Base-by-base conservation (phyloP, 2,888 invertebrate genomes). In the Amphimallon solstitiale region DNA sequence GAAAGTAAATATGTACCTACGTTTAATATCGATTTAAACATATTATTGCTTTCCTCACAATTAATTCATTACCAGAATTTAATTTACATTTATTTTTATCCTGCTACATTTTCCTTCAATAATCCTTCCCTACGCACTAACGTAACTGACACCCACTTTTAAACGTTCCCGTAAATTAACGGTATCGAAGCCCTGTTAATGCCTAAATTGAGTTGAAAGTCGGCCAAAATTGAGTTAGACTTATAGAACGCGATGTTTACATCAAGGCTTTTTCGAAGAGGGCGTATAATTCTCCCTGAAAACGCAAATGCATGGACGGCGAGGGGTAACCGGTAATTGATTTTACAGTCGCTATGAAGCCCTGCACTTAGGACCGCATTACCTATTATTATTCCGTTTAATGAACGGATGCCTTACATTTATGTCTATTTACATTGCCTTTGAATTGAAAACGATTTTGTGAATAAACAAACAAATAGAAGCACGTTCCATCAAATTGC, bases 211-310 rank as follows among this genome's bases (percentile, higher is more conserved):
- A 63, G 52, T 63, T 63, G 63, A 66, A 66, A 66, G 66, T 66
- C 66, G 61, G 38, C 54, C 46, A 45, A 52, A 66, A 66, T 66
- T 66, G 66, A 66, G 66, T 66, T 66, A 61, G 66, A 49, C 56
- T 49, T 48, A 40, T 38, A 65, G 59, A 60, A 51, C 60, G 65
- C 65, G 56, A 38, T 66, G 66, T 66, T 66, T 66, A 66, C 66
- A 52, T 45, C 60, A 46, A 40, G 61, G 62, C 52, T 46, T 59
- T 65, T 65, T 48, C 34, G 46, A 34, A 17, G 61, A 15, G 45
- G 48, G 19, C n/a, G 48, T 15, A n/a, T n/a, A 23, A 10, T 48
- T 29, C 29, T 29, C 51, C 15, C 19, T 23, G 35, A 15, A 49
- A 49, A 45, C 59, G 45, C 14, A 9, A 17, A 38, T 48, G 65